Base-by-base conservation (phyloP, 2,888 invertebrate genomes). In the Clistopyga incitator region DNA sequence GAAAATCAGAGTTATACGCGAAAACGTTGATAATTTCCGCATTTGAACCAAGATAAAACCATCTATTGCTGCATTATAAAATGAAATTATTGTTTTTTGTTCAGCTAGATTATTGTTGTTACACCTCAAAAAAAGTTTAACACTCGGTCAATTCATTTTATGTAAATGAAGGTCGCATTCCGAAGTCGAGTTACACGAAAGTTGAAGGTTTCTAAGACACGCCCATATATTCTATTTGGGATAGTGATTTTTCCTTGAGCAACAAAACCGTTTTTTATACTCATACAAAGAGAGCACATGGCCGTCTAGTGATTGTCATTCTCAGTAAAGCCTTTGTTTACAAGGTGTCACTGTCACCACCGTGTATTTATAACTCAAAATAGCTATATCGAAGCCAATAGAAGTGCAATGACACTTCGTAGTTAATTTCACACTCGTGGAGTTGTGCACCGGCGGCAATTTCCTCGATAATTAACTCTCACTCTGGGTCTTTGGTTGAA, bases 381-480 rank as follows among this genome's bases (percentile, higher is more conserved):
- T n/a, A 29, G 34, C n/a, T 34, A n/a, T n/a, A n/a, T 34, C 18
- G 29, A n/a, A 18, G 59, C 10, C 34, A 61, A 61, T 61, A 61
- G 18, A 61, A 29, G 34, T 8, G 59, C 29, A 61, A 61, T 61
- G 34, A 61, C n/a, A 61, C 29, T 59, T 25, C 45, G 56, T 42
- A 8, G 65, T 54, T 76, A 20, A 42, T 56, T 70, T 34, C 45
- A 38, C 54, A 54, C 47, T 71, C 70, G 29, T n/a, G 25, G 52
- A 8, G 38, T 6, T 34, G 18, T 23, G 52, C 29, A 65, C 54
- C n/a, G 20, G 54, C 25, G 23, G 50, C 68, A 52, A 75, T 80
- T 75, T 75, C 52, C 45, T 75, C 34, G 20, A 38, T 50, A 59
- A 61, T 70, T 80, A 52, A 47, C 29, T 50, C 47, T 38, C 20